Base-by-base conservation (phyloP, 2,888 invertebrate species). In the Acronicta alni region DNA sequence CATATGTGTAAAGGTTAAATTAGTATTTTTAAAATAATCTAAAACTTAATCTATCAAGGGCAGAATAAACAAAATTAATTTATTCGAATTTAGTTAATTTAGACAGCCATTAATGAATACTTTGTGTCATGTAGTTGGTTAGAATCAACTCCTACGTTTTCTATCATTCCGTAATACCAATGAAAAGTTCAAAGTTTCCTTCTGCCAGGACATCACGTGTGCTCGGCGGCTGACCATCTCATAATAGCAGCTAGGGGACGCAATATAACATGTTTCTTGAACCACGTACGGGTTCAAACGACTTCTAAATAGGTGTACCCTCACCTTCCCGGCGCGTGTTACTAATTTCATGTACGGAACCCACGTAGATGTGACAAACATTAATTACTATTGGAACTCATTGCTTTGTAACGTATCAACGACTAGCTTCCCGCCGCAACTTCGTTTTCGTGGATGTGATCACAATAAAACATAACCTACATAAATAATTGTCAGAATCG, bases 281-380 rank as follows among this genome's bases (percentile, higher is more conserved):
- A 12, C 46, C 72, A 72, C 72, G 63, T 75, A 41, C 57, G 8
- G 10, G 12, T 30, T 54, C 30, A 18, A 66, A 54, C 48, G 54
- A 42, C 56, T 52, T 23, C 53, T 70, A 65, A 73, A 76, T 65
- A 69, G 42, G 38, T 52, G 49, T 43, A 26, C 35, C 10, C 35
- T 35, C 37, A 53, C 54, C 45, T 55, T 47, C 35, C 35, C 30
- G 26, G 32, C 43, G n/a, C 47, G 44, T 56, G 51, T 42, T 53
- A 59, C 67, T 48, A 15, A 53, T 44, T 46, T 32, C 51, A 32
- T 39, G 20, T n/a, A 32, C 20, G 9, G 9, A 63, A 18, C 54
- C 20, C 20, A 23, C 23, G 20, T 20, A 20, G 23, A 32, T 3
- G 12, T 2, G 32, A 30, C 10, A 30, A 2, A 30, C 12, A 32